These are phyloP conservation scores for Petroica traversi DNA, from an alignment of 2,113 vertebrate genomes.

Conservation along the genomic window DNA sequence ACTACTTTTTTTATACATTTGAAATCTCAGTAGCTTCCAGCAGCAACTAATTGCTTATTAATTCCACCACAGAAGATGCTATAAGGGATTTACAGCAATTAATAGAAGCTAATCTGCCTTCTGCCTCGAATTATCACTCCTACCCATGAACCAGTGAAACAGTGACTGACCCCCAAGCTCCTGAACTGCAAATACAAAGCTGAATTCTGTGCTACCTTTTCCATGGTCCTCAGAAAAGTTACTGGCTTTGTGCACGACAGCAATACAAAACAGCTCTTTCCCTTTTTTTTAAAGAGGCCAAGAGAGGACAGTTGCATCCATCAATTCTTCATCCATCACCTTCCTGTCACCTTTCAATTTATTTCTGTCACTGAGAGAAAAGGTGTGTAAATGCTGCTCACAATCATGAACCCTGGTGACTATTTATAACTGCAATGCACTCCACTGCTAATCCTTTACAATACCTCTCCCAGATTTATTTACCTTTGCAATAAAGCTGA, in stretches of 20 bases:
- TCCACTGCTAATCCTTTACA: not conserved
- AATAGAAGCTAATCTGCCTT: constrained; percentile 32
- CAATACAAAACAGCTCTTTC: not conserved
- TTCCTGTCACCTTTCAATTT: not conserved
- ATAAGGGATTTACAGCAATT: constrained; percentile 33
- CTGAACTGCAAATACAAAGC: not conserved
- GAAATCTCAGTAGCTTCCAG: constrained; percentile 7
- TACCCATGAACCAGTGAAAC: not conserved
- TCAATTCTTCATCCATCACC: not conserved
- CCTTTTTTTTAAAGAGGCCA: not conserved
- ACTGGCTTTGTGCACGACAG: not conserved
- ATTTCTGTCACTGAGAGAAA: not conserved
- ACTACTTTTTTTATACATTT: not conserved
- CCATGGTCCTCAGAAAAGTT: not conserved
- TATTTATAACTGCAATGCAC: not conserved
- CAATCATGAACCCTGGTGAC: not conserved
- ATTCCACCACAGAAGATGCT: constrained; percentile 23
- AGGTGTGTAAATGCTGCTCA: not conserved
- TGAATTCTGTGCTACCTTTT: not conserved
- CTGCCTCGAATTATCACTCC: not conserved
- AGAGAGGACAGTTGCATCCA: not conserved
- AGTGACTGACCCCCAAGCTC: not conserved
- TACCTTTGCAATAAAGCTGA: not conserved
- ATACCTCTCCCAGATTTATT: not conserved
- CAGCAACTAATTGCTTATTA: constrained; percentile 40